Evolutionary conservation across 2,888 invertebrate genomes (phyloP).

Genomic region (Melieria omissa): DNA sequence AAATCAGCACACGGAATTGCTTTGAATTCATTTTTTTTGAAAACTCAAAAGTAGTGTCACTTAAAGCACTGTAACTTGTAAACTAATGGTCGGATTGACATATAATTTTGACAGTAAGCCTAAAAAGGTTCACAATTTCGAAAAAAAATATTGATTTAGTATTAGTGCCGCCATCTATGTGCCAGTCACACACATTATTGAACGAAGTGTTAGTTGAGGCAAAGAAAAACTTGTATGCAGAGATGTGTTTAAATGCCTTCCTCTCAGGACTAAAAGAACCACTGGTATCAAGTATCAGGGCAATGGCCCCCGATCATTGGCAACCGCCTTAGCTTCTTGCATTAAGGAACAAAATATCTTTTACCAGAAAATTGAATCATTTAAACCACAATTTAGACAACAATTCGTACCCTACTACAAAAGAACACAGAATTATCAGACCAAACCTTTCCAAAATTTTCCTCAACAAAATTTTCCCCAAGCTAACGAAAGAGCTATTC

Average conservation of each 20-base stretch:
- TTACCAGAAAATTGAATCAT: constrained; percentile 5
- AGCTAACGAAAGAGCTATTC: neutral
- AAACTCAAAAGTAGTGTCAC: too few relatives aligned
- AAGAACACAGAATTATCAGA: neutral
- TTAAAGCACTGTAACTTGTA: too few relatives aligned
- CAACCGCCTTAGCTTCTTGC: constrained; percentile 13
- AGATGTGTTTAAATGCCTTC: constrained; percentile 47
- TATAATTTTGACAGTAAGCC: too few relatives aligned
- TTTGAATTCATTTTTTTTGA: too few relatives aligned
- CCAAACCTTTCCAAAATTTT: neutral
- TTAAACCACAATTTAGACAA: neutral
- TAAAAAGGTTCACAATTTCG: too few relatives aligned
- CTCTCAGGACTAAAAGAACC: constrained; percentile 46
- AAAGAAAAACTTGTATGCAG: constrained; percentile 41
- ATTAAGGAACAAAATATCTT: constrained; percentile 26
- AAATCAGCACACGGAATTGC: too few relatives aligned
- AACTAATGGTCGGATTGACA: too few relatives aligned
- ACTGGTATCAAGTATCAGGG: constrained; percentile 43
- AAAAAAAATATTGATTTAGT: too few relatives aligned
- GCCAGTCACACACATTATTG: too few relatives aligned
- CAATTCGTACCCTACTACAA: neutral
- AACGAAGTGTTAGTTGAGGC: too few relatives aligned
- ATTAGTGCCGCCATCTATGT: too few relatives aligned
- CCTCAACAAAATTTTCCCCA: constrained; percentile 4
- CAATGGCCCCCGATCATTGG: constrained; percentile 12